A percentile compares a stretch with the other conserved stretches of the same genome.
phyloP scores from a whole-genome alignment of 2,113 vertebrate species.

The Tretioscincus oriximinensis region DNA sequence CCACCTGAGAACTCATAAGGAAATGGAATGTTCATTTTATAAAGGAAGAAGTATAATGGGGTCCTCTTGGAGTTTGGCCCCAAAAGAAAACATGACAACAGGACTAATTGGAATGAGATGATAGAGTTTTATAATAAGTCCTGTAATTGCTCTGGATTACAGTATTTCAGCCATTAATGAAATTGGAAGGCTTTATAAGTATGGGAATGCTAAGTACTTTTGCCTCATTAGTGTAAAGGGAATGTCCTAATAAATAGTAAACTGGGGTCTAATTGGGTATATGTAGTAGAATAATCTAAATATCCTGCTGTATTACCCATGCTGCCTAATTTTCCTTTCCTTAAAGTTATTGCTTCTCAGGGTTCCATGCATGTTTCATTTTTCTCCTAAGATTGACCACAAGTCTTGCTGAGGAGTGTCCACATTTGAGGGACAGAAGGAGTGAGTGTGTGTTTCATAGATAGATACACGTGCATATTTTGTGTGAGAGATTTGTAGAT shows the following conservation, averaged over 20 bases:
- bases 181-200: conserved; percentile 2
- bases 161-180: not conserved
- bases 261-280: not conserved
- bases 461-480: too few relatives aligned
- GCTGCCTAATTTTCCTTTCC: not conserved
- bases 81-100: not conserved
- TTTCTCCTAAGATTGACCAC: too few relatives aligned
- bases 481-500: too few relatives aligned
- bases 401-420: too few relatives aligned
- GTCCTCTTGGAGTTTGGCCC: not conserved
- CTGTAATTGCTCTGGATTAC: not conserved
- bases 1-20: too few relatives aligned
- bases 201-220: not conserved
- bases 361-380: not conserved
- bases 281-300: not conserved
- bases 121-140: not conserved
- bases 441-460: not conserved
- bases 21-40: not conserved
- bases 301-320: not conserved
- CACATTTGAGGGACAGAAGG: too few relatives aligned
- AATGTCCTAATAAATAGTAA: not conserved
- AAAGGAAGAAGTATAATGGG: not conserved
- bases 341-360: not conserved
- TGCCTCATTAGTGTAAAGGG: not conserved
- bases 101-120: not conserved